phyloP scores from a whole-genome alignment of 2,113 vertebrate genomes.

The Oostethus manadensis region DNA sequence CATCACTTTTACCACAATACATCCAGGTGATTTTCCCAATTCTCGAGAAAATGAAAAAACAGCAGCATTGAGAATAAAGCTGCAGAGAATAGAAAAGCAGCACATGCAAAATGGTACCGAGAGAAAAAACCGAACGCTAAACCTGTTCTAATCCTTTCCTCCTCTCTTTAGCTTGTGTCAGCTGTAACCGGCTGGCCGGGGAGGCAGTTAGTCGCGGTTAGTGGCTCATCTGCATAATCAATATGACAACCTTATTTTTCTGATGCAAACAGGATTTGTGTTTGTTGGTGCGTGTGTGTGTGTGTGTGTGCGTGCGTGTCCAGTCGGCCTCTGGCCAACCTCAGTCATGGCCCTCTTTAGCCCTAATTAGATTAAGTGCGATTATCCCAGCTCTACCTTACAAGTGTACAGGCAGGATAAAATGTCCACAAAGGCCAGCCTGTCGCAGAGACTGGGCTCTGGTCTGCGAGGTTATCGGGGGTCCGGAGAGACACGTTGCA shows the following conservation, averaged over 20 bases:
- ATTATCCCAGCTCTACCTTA: constrained; percentile 98
- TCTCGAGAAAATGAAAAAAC: constrained; percentile 8
- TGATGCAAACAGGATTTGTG: constrained; percentile 98
- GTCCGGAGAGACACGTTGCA: constrained; percentile 53
- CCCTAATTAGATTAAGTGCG: constrained; percentile 97
- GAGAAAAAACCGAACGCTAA: constrained; percentile 47
- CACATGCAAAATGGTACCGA: constrained; percentile 24
- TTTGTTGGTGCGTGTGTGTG: constrained; percentile 48
- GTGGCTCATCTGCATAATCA: constrained; percentile 93
- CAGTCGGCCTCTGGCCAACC: constrained; percentile 77
- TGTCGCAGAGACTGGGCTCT: constrained; percentile 71
- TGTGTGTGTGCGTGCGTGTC: constrained; percentile 31
- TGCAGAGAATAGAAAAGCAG: constrained; percentile 23
- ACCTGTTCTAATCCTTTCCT: constrained; percentile 63
- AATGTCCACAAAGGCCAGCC: constrained; percentile 92
- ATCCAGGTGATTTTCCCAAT: constrained; percentile 5
- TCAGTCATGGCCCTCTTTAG: constrained; percentile 98
- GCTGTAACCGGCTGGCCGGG: constrained; percentile 80
- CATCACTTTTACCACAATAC: constrained; percentile 1
- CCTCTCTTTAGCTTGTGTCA: constrained; percentile 83
- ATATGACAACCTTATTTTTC: constrained; percentile 99
- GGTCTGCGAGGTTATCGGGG: constrained; percentile 63
- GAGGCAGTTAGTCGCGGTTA: constrained; percentile 78
- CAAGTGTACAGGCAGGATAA: constrained; percentile 97
- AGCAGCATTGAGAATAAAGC: constrained; percentile 9